Conservation (phyloP, 53 echinoderm and acorn worm species). For the Echinometra lucunter region DNA sequence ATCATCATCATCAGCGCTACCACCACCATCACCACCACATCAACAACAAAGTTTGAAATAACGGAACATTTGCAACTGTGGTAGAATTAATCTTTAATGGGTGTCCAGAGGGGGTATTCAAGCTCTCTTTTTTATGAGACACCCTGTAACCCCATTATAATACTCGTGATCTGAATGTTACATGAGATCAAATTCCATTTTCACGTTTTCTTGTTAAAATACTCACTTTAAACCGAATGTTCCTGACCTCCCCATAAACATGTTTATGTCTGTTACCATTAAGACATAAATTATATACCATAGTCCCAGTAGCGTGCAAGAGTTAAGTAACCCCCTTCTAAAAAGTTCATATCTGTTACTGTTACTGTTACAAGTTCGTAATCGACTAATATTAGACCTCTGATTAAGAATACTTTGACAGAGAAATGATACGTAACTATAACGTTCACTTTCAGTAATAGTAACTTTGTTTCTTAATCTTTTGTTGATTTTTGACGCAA, state of each 20-base stretch:
- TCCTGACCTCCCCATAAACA: constrained; percentile 56
- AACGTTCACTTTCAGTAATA: too few relatives aligned
- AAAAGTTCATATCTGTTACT: not conserved
- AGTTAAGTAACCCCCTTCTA: not conserved
- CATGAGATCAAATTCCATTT: constrained; percentile 45
- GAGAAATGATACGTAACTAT: not conserved
- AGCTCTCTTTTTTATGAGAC: not conserved
- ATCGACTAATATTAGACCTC: too few relatives aligned
- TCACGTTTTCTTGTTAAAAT: constrained; percentile 47
- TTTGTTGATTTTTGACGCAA: not conserved
- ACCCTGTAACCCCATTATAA: constrained; percentile 8
- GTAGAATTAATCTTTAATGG: too few relatives aligned
- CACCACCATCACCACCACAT: not conserved
- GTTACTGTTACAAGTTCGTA: not conserved
- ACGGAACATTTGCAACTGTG: too few relatives aligned
- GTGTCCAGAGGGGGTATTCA: too few relatives aligned
- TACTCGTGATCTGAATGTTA: not conserved
- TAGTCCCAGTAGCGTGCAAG: not conserved
- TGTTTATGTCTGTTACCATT: constrained; percentile 17
- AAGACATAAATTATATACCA: constrained; percentile 7
- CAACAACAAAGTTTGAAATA: too few relatives aligned
- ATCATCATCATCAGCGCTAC: not conserved
- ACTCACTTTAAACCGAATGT: constrained; percentile 50
- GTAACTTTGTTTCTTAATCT: not conserved
- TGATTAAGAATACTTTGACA: not conserved